A percentile compares a stretch with the other conserved stretches of the same genome.
phyloP scores from a whole-genome alignment of 2,888 invertebrate species.

The Scelioninae gen. 2 region DNA sequence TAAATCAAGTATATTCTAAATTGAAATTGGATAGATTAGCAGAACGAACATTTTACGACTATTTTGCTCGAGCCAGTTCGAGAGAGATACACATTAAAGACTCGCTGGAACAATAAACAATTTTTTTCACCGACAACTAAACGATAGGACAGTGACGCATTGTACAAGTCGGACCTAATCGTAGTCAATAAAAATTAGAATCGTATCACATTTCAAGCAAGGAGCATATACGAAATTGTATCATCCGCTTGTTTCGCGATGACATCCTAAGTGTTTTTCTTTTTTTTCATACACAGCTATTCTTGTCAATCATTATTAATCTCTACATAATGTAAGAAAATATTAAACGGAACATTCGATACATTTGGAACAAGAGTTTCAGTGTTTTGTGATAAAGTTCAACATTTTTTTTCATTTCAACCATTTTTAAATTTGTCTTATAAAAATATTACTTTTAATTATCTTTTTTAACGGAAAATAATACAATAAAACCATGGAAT shows the following conservation, averaged over 20 bases:
- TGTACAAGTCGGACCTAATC: slow-evolving; percentile 63
- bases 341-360: slow-evolving; percentile 28
- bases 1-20: slow-evolving; percentile 9
- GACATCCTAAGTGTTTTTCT: slow-evolving; percentile 44
- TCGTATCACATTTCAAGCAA: slow-evolving; percentile 62
- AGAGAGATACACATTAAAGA: slow-evolving; percentile 34
- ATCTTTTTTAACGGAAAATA: too few species aligned
- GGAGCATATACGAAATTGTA: slow-evolving; percentile 12
- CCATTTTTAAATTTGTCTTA: too few species aligned
- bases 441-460: too few species aligned
- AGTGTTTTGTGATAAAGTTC: too few species aligned
- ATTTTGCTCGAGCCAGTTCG: not conserved
- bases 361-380: slow-evolving; percentile 33
- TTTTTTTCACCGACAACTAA: slow-evolving; percentile 54
- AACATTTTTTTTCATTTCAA: too few species aligned
- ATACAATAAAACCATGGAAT: too few species aligned
- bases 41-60: slow-evolving; percentile 37
- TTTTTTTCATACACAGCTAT: slow-evolving; percentile 27
- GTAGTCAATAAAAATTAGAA: slow-evolving; percentile 66
- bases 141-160: slow-evolving; percentile 61
- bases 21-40: slow-evolving; percentile 44
- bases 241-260: slow-evolving; percentile 31
- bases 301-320: slow-evolving; percentile 53
- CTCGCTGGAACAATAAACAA: slow-evolving; percentile 59
- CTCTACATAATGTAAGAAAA: slow-evolving; percentile 48